A percentile compares a stretch with the other conserved stretches of the same genome.
phyloP scores from a whole-genome alignment of 2,888 invertebrate species.

The Patella caerulea region DNA sequence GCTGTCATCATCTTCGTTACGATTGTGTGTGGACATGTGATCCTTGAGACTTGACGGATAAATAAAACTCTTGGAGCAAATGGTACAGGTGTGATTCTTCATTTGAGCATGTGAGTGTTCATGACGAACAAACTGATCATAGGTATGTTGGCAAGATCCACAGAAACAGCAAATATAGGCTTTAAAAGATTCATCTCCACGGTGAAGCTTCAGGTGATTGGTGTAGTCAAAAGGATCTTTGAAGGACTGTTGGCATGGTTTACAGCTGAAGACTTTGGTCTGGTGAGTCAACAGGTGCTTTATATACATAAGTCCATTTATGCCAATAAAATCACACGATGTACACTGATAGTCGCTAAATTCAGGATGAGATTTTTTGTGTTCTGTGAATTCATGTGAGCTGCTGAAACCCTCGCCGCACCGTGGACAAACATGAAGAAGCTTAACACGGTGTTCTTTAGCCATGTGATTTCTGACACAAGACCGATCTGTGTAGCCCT shows the following conservation, averaged over 20 bases:
- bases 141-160: conserved; percentile 41
- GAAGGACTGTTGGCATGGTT: conserved; percentile 48
- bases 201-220: conserved; percentile 53
- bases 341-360: conserved; percentile 51
- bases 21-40: conserved; percentile 48
- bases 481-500: conserved; percentile 58
- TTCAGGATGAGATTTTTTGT: conserved; percentile 55
- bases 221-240: conserved; percentile 57
- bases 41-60: conserved; percentile 48
- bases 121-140: conserved; percentile 56
- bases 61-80: conserved; percentile 51
- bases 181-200: conserved; percentile 42
- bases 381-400: conserved; percentile 44
- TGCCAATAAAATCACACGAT: conserved; percentile 54
- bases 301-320: conserved; percentile 48
- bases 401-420: conserved; percentile 55
- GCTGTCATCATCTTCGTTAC: conserved; percentile 19
- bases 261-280: conserved; percentile 45
- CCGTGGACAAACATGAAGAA: conserved; percentile 52
- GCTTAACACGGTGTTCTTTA: conserved; percentile 50
- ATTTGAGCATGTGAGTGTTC: conserved; percentile 57
- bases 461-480: conserved; percentile 52
- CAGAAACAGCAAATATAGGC: conserved; percentile 58
- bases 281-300: conserved; percentile 54
- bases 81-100: conserved; percentile 44